Evolutionary conservation across 2,113 vertebrate genomes (phyloP), one percentile per base, ranked within the genome.

Genomic region (Gavia stellata): DNA sequence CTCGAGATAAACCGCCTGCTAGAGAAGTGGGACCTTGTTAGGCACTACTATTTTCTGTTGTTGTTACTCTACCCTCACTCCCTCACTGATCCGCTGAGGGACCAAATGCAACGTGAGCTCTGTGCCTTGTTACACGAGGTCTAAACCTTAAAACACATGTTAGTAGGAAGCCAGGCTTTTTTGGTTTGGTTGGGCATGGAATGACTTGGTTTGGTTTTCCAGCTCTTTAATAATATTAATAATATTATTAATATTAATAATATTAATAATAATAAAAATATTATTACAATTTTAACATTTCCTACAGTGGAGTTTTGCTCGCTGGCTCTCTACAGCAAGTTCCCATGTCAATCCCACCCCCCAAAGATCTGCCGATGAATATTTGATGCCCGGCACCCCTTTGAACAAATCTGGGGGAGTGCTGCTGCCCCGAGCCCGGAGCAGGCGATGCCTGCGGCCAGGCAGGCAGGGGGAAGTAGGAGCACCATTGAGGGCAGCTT

Each of bases 41-140:
- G 36, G 18, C 0, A 1, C 45, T 4, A 1, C 33, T 34, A 2
- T 11, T 42, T 36, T 18, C 66, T 70, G 4, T 25, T 5, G 0
- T 0, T 49, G 25, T 5, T 17, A 16, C 42, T 40, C 36, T 8
- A 4, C 6, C 66, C 28, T 18, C 42, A 4, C 5, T n/a, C 25
- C 68, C 33, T 52, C 24, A 31, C 31, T 12, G 61, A 90, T 17
- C 44, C 42, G 2, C 38, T 0, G 23, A 10, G 29, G 44, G 50
- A 44, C 38, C 10, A 13, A 38, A 16, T 3, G 14, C 50, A 14
- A 7, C 0, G 0, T 9, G 67, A 89, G 66, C 23, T 44, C 86
- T 38, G 40, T 4, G 38, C n/a, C 40, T 59, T 28, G 42, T 23
- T 36, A 31, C 18, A 25, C 3, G 5, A 36, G 55, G 29, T 40